A percentile compares a stretch with the other conserved stretches of the same genome.
phyloP scores from a whole-genome alignment of 1,140 invertebrate species.

The Orius insidiosus region DNA sequence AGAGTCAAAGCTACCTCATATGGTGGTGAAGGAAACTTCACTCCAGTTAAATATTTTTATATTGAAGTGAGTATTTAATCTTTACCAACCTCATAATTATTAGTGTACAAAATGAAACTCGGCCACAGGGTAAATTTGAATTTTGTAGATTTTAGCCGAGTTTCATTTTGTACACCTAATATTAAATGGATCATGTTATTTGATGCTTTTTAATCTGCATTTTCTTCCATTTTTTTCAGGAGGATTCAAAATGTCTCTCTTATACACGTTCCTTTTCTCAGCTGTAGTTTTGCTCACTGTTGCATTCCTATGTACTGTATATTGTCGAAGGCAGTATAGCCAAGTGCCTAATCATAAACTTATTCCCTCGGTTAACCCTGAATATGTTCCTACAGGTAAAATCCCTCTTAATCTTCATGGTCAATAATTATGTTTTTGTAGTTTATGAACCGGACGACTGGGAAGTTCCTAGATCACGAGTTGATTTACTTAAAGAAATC shows the following conservation, averaged over 20 bases:
- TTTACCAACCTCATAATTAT: no score
- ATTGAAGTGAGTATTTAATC: constrained; percentile 31
- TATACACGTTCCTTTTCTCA: no score
- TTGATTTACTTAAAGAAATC: constrained; percentile 60
- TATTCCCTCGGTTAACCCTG: constrained; percentile 59
- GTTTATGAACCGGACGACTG: constrained; percentile 80
- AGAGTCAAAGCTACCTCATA: constrained; percentile 59
- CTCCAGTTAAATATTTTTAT: constrained; percentile 39
- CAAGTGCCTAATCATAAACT: constrained; percentile 35
- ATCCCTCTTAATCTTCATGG: background rate
- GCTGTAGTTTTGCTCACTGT: background rate
- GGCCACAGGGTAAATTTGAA: no score
- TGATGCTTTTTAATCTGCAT: no score
- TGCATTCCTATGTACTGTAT: constrained; percentile 9
- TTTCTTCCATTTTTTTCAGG: constrained; percentile 18
- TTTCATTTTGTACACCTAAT: no score
- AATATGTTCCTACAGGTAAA: constrained; percentile 44
- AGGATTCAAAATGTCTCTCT: constrained; percentile 5
- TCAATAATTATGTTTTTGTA: constrained; percentile 11
- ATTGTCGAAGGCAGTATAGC: constrained; percentile 17
- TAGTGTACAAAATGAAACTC: no score
- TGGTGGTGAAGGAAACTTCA: constrained; percentile 53
- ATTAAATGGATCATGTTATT: no score
- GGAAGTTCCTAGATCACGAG: constrained; percentile 76
- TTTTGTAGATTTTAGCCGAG: no score